A percentile compares a stretch with the other conserved stretches of the same genome.
phyloP scores from a whole-genome alignment of 2,797 vertebrate genomes.

The Trichosurus vulpecula region DNA sequence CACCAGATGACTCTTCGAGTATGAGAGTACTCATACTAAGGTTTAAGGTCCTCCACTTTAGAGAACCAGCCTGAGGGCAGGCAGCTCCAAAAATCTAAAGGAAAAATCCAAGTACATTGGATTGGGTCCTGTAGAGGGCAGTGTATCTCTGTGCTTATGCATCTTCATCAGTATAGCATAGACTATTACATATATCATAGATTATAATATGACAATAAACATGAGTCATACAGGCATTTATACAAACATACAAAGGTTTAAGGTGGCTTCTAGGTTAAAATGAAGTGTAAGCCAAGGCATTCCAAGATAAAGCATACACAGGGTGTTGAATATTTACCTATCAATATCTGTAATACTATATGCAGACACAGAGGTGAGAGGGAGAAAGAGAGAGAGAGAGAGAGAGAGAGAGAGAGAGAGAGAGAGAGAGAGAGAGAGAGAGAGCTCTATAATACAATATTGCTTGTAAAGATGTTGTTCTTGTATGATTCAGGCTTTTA shows the following conservation, averaged over 20 bases:
- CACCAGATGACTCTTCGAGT: not conserved
- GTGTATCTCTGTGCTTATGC: slow-evolving; percentile 64
- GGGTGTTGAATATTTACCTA: not conserved
- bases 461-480: not conserved
- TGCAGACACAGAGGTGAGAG: not conserved
- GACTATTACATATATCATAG: slow-evolving; percentile 24
- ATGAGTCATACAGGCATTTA: not conserved
- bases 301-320: not conserved
- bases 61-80: not conserved
- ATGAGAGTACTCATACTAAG: not conserved
- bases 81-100: slow-evolving; percentile 2
- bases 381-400: too few species aligned
- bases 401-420: too few species aligned
- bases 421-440: not conserved
- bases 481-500: slow-evolving; percentile 21
- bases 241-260: slow-evolving; percentile 8
- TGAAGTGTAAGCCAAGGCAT: not conserved
- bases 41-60: not conserved
- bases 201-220: not conserved
- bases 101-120: slow-evolving; percentile 32
- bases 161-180: slow-evolving; percentile 33
- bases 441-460: not conserved
- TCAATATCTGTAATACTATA: not conserved
- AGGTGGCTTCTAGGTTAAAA: not conserved
- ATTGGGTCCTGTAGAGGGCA: slow-evolving; percentile 75